Evolutionary conservation across 2,888 invertebrate genomes (phyloP).

Genomic region (Netelia fuscicornis): DNA sequence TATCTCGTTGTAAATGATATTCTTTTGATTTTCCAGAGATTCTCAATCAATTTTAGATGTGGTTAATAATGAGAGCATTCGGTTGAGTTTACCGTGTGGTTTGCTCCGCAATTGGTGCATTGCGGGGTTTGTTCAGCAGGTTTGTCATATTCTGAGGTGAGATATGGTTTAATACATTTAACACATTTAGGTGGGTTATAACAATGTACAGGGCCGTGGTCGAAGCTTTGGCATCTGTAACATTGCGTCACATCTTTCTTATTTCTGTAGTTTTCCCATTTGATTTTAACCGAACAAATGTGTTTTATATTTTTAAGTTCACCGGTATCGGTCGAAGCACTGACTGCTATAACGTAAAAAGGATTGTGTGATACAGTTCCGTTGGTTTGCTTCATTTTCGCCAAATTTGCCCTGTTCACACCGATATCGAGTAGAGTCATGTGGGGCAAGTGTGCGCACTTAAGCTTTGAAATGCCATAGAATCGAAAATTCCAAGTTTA

Average conservation of each 20-base stretch:
- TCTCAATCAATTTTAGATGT: no score
- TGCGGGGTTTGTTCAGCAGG: not conserved
- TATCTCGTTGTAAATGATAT: no score
- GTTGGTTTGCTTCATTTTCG: not conserved
- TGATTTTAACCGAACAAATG: not conserved
- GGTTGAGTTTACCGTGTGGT: not conserved
- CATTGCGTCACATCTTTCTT: not conserved
- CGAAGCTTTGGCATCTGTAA: not conserved
- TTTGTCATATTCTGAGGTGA: not conserved
- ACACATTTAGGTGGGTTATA: not conserved
- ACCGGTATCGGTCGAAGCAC: not conserved
- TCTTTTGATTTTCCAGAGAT: no score
- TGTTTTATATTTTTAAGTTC: not conserved
- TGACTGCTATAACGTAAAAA: not conserved
- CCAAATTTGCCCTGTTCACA: no score
- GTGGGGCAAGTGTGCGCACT: no score
- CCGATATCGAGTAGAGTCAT: not conserved
- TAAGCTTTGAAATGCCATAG: no score
- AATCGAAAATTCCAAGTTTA: no score
- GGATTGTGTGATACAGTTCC: not conserved
- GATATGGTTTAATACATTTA: not conserved
- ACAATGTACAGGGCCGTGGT: not conserved
- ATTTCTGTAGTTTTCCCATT: not conserved
- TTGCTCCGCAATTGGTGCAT: not conserved
- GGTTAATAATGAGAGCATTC: no score